Evolutionary conservation across 2,888 invertebrate species (phyloP), one percentile per base, ranked within the genome.

Genomic region (Prionchulus punctatus): DNA sequence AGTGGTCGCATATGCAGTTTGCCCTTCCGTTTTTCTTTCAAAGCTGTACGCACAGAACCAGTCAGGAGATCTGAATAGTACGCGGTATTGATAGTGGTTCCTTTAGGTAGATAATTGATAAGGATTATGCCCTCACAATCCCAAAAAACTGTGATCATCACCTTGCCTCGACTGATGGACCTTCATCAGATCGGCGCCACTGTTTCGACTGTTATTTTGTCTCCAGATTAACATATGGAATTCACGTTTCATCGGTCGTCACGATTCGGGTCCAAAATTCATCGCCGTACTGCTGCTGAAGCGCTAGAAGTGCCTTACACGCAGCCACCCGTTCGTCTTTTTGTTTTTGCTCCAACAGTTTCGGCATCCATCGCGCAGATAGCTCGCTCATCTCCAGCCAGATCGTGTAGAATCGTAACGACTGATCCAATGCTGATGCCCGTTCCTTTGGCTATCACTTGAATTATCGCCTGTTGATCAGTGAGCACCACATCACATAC

Each of bases 71-170:
- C 57, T 31, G 48, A 55, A 51, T 61, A 61, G 30, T 57, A 31
- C 21, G 53, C 58, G 26, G 59, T 49, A n/a, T 36, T 58, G 26
- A 63, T 49, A 21, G 59, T 60, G 57, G 60, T 53, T 25, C 53
- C 55, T 47, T 25, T 23, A 31, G 28, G 2, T 12, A 59, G 55
- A n/a, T 59, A 31, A 26, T 62, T 56, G 25, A 30, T 58, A 47
- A 56, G 45, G 25, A 62, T 51, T 21, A 62, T 51, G n/a, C 58
- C 61, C 36, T 55, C 23, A 25, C 30, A 21, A 47, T 57, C 51
- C 57, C 61, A 62, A 58, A 55, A 62, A 18, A 62, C 54, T 50
- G 57, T 56, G 43, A 62, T 43, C 54, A 62, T 49, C 15, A 58
- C 43, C 50, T 62, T 26, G 47, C 31, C 50, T 25, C 7, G 15